phyloP scores from a whole-genome alignment of 2,113 vertebrate species.

The Bubalus kerabau region DNA sequence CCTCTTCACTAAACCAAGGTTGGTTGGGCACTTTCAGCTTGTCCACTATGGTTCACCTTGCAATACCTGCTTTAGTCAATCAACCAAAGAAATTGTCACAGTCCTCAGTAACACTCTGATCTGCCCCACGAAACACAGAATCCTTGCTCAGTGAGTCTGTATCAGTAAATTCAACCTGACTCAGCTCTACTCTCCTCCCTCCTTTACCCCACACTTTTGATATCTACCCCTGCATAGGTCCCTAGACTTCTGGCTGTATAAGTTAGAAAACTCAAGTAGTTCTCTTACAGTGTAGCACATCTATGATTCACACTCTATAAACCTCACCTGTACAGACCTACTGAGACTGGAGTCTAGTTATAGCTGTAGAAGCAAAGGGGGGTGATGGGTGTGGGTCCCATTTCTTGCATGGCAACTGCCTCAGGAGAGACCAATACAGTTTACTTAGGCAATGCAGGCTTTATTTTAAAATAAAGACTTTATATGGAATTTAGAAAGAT shows the following conservation, averaged over 20 bases:
- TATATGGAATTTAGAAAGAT: too few species aligned
- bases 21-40: not conserved
- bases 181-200: not conserved
- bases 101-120: not conserved
- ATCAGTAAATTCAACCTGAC: not conserved
- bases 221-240: not conserved
- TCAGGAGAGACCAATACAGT: not conserved
- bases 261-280: not conserved
- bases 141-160: not conserved
- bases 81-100: not conserved
- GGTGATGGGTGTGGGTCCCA: not conserved
- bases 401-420: not conserved
- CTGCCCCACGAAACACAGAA: not conserved
- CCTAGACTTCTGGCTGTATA: not conserved
- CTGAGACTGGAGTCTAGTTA: not conserved
- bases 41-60: too few species aligned
- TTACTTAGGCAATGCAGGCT: not conserved
- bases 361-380: not conserved
- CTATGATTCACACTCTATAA: not conserved
- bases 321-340: not conserved
- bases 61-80: not conserved
- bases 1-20: not conserved
- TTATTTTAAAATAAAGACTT: too few species aligned
- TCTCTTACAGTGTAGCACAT: not conserved
- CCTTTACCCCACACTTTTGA: not conserved